Evolutionary conservation across 2,113 vertebrate species (phyloP), one percentile per base, ranked within the genome.

Genomic region (Amia ocellicauda): DNA sequence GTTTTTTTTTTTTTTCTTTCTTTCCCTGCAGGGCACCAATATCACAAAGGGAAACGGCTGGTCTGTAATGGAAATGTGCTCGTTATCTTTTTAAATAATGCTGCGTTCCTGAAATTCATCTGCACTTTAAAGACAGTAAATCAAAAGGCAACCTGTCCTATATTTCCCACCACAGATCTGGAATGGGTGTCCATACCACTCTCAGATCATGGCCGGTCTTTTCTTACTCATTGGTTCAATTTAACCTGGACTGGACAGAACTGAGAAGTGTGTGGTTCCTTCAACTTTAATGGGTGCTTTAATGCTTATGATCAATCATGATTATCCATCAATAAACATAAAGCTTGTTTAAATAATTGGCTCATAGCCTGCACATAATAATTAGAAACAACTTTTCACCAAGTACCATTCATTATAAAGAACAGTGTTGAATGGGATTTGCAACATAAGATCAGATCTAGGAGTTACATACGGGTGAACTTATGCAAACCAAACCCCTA

Each of bases 51-150:
- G 13, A 47, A 20, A 62, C 4, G 5, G 17, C 4, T 36, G 8
- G 14, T 57, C 27, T 24, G 17, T 58, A 56, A 52, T 62, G 60
- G 13, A 62, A 62, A 52, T 40, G 23, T 24, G 24, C 29, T 51
- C 29, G 28, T 52, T 26, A 41, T 55, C 41, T 22, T 51, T n/a
- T 41, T 41, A 31, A 58, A 41, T 58, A 19, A 22, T 58, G 20
- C 56, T 10, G 36, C 19, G 13, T 23, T 41, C 29, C 56, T 22
- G 31, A 11, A 58, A 42, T 9, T 24, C 24, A 56, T 52, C 42
- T 52, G 45, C 52, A 47, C 14, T 1, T 26, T 41, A 47, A 58
- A 50, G 41, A 47, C 43, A 11, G 17, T 57, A 42, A 19, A 28
- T 59, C 43, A 41, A 53, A 53, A 41, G 9, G 22, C 11, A 24